Base-by-base conservation (phyloP, 1,140 invertebrate genomes). In the Halyomorpha halys region DNA sequence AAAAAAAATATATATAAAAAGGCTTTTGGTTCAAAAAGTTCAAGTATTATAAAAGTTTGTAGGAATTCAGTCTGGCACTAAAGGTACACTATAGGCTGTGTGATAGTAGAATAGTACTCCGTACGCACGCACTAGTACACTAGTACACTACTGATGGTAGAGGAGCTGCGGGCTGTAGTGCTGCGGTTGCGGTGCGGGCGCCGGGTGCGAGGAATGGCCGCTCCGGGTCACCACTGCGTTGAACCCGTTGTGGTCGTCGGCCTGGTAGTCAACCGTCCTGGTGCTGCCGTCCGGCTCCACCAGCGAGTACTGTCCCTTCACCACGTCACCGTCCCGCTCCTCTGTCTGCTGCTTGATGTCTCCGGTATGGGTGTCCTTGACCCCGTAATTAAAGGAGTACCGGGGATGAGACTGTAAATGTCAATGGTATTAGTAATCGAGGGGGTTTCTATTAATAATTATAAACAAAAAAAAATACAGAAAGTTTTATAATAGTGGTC, bases 201-300 rank as follows among this genome's bases (percentile, higher is more conserved):
- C 65, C 78, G 77, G 9, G 72, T 30, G 53, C 4, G 53, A 21
- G 18, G 76, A 73, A 5, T 77, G 76, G 21, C 80, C 80, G 54
- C 79, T 78, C 69, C 76, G 79, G 72, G 80, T 77, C 3, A 81
- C 81, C 21, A 81, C 75, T 0, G 80, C 81, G 70, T 81, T 81
- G 73, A 82, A 82, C 0, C 81, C 81, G 70, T 78, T 78, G 62
- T 81, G 79, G 66, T 81, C 77, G 69, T 82, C 81, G 0, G 81
- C 79, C 66, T 80, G 77, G 73, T 83, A 83, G 70, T 81, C 76
- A 1, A 82, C 81, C 18, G 79, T 76, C 44, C 81, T 75, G 67
- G 79, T 79, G 16, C 80, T 81, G 15, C 82, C 81, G 70, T 83
- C 82, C 0, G 81, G 79, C 67, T 82, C 81, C 13, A 79, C 70